Evolutionary conservation across 2,888 invertebrate genomes (phyloP), one percentile per base, ranked within the genome.

Genomic region (Drosophila anomelani): DNA sequence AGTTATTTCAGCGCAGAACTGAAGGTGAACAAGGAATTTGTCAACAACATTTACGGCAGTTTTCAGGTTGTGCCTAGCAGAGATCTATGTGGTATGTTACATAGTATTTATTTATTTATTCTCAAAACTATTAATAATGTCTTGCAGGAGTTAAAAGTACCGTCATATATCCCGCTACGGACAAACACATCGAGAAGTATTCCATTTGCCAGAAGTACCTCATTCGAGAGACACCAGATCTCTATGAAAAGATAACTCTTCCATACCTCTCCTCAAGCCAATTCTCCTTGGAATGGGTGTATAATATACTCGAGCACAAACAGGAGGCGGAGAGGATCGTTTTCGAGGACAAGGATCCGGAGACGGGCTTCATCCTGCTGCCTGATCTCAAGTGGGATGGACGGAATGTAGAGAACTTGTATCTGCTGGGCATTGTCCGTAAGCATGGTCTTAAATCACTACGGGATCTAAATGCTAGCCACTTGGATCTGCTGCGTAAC

Each of bases 371-470:
- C 91, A 93, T 99, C 15, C 92, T 99, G 15, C 89, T 98, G 1
- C 98, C 98, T 0, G 99, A 99, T 93, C 93, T 99, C 64, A 99
- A 99, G 92, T 99, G 99, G 99, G 97, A 98, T 93, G 97, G 97
- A 15, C 93, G 93, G 53, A 93, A 93, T 71, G 78, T 95, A 20
- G 96, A 97, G 87, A 96, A 96, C 0, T 92, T 99, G 15, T 98
- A 99, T 91, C 92, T 97, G 9, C 93, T 98, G 61, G 99, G 97
- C 0, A 95, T 99, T 66, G 94, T 96, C 0, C 94, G 95, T 79
- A 94, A 94, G 76, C 95, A 94, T 78, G 95, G 94, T 55, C 94
- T 99, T 8, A 96, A 95, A 91, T 98, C 97, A 0, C 87, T 99
- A 39, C 94, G 99, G 81, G 98, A 98, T 91, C 94, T 99, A 62